phyloP scores from a whole-genome alignment of 2,113 vertebrate genomes.

The Amblyopsis rosae region DNA sequence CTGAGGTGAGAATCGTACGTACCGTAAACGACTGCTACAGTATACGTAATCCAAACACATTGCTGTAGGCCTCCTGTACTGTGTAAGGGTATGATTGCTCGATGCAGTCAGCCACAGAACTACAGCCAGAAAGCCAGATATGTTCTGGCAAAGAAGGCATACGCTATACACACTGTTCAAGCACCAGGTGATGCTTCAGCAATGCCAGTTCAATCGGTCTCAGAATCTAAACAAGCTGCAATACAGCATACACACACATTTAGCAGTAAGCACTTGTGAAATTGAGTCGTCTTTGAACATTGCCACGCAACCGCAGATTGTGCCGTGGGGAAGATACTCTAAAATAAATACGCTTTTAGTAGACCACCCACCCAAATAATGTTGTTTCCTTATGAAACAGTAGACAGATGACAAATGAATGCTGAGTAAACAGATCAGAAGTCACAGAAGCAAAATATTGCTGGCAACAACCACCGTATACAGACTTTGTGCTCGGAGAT shows the following conservation, averaged over 20 bases:
- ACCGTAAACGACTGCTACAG: too few species aligned
- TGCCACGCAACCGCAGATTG: not conserved
- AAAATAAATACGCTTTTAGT: not conserved
- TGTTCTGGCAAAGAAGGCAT: not conserved
- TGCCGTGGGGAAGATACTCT: not conserved
- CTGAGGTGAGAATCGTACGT: too few species aligned
- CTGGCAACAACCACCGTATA: slow-evolving; percentile 28
- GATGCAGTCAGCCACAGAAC: slow-evolving; percentile 11
- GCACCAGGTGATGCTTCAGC: not conserved
- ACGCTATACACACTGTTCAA: not conserved
- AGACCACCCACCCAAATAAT: slow-evolving; percentile 1
- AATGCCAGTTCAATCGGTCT: not conserved
- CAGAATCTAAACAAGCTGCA: not conserved
- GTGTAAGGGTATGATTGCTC: not conserved
- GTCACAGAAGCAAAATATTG: slow-evolving; percentile 18
- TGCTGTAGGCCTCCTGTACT: too few species aligned
- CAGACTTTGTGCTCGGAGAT: slow-evolving; percentile 30
- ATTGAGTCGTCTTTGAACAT: not conserved
- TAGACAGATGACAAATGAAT: not conserved
- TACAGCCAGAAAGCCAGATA: slow-evolving; percentile 24
- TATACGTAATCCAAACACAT: too few species aligned
- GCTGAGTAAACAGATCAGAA: not conserved
- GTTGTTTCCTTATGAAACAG: not conserved
- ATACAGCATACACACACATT: not conserved
- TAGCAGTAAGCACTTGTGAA: not conserved